Evolutionary conservation across 2,113 vertebrate genomes (phyloP), one percentile per base, ranked within the genome.

Genomic region (Dissostichus mawsoni): DNA sequence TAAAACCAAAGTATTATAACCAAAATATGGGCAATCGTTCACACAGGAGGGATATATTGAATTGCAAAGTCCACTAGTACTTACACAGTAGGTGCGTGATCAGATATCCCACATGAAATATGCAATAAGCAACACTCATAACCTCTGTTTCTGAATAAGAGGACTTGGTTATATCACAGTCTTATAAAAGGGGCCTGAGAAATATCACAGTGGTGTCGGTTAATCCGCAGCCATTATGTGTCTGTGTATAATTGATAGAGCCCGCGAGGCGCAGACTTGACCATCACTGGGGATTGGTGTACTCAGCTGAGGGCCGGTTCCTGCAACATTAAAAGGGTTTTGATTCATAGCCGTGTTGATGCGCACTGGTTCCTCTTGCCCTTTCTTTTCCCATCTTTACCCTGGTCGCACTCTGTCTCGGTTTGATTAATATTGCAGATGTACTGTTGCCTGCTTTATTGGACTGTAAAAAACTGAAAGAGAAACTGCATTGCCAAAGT

Each of bases 91-190:
- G 61, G 12, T 56, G 13, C 76, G 71, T 73, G 63, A 80, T 89
- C 77, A 74, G 51, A 78, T 76, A 76, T 74, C 36, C 64, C n/a
- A 56, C 63, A 85, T 82, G 81, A 89, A 89, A 86, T 86, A 77
- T 86, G 80, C 81, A 89, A 50, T 57, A 74, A 71, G 68, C n/a
- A 33, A 53, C 48, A 0, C 33, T 67, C 7, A 2, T 36, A 50
- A 61, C 3, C 76, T 63, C 59, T 44, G 64, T 82, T 69, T 77
- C 67, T 55, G 73, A 82, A 74, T 69, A 63, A 85, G 89, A 86
- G 69, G 50, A 66, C 51, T 20, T 41, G 20, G 69, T 82, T 29
- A 51, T 65, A 69, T 76, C 45, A 72, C 52, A 44, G 67, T 48
- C 74, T 74, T 56, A 67, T 81, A 53, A 80, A 83, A 80, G 18